Evolutionary conservation across 2,888 invertebrate species (phyloP).

Genomic region (Lagria hirta): DNA sequence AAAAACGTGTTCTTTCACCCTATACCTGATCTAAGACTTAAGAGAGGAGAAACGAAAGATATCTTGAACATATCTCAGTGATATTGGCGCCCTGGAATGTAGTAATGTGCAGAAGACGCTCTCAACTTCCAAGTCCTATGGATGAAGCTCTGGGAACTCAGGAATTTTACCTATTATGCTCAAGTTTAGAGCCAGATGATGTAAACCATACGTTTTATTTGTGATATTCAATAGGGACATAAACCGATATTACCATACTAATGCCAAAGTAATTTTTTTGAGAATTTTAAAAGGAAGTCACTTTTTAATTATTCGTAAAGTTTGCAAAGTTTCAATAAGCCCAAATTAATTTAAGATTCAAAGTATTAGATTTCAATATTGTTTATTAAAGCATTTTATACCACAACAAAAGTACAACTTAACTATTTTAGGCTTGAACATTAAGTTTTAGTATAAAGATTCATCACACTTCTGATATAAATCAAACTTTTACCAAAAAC

Average conservation of each 20-base stretch:
- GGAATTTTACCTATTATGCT: slow-evolving; percentile 37
- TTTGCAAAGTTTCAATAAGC: no score
- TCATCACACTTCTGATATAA: no score
- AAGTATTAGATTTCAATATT: no score
- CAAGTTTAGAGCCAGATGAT: slow-evolving; percentile 16
- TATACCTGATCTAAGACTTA: slow-evolving; percentile 23
- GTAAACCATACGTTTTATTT: slow-evolving; percentile 21
- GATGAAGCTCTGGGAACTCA: slow-evolving; percentile 22
- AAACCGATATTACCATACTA: slow-evolving; percentile 20
- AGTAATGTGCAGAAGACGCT: slow-evolving; percentile 48
- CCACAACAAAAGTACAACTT: no score
- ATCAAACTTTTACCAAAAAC: no score
- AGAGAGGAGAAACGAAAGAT: slow-evolving; percentile 18
- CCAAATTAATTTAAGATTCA: no score
- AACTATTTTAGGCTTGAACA: no score
- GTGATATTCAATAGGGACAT: slow-evolving; percentile 20
- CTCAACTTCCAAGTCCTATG: slow-evolving; percentile 26
- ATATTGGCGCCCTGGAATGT: slow-evolving; percentile 54
- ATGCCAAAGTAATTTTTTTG: no score
- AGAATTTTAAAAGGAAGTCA: no score
- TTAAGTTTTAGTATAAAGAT: no score
- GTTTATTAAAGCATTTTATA: no score
- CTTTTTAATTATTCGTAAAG: no score
- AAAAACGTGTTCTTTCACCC: slow-evolving; percentile 20
- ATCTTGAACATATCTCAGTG: slow-evolving; percentile 38